Base-by-base conservation (phyloP, 2,797 vertebrate species). In the Periparus ater region DNA sequence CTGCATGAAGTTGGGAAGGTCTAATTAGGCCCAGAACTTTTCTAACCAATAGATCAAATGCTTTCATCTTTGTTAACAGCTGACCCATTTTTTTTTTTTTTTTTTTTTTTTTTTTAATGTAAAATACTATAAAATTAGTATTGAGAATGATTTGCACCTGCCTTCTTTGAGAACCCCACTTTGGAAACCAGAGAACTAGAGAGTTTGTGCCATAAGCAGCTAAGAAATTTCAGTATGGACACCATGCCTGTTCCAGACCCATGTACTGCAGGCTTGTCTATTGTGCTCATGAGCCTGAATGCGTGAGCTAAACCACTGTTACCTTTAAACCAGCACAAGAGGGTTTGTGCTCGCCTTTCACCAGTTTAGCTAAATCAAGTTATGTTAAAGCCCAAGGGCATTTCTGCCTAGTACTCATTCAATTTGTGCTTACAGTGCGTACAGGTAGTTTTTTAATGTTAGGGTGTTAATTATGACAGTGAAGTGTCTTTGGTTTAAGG, bases 381-480 rank as follows among this genome's bases (percentile, higher is more conserved):
- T 71, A 67, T 71, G 63, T 51, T 89, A 50, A 89, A 91, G 50
- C 83, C 66, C 8, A 14, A 48, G 78, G 83, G 80, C 68, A 74
- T 89, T 94, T 92, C 84, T 94, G 47, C 77, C 45, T 82, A 34
- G 32, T 85, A 42, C 71, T 88, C 30, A 57, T 92, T 90, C 71
- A 88, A 1, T 88, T 93, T 91, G 51, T 82, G 70, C 74, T 93
- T 81, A 53, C 30, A 66, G 14, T 84, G 79, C 58, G n/a, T 91
- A 48, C 90, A 90, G 77, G 58, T 91, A 86, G 67, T 74, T 86
- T 65, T 92, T 95, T 85, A 63, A 79, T 94, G 63, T 85, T 91
- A 86, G 45, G 38, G 36, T 95, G 70, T 84, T 96, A 92, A 93
- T 96, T 94, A 91, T 79, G 84, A 73, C 55, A 91, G 60, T 66